phyloP scores from a whole-genome alignment of 2,888 invertebrate species.

The Microctonus aethiopoides region DNA sequence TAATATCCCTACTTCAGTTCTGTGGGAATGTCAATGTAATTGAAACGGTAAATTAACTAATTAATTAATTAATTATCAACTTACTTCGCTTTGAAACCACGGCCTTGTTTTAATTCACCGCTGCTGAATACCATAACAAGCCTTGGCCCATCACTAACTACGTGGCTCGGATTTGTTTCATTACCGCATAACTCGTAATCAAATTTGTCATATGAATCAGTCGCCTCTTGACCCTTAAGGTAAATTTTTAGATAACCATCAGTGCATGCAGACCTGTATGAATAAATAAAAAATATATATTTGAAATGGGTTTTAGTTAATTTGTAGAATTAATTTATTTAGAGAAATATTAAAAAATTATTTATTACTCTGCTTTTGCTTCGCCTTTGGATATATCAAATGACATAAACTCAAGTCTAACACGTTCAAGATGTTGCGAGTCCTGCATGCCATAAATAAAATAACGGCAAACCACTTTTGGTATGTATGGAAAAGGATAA shows the following conservation, averaged over 20 bases:
- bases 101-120: conserved; percentile 84
- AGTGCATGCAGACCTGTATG: conserved; percentile 76
- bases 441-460: conserved; percentile 99
- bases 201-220: conserved; percentile 92
- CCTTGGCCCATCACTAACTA: conserved; percentile 91
- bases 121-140: conserved; percentile 96
- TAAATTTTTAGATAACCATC: conserved; percentile 93
- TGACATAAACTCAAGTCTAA: conserved; percentile 86
- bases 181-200: conserved; percentile 93
- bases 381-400: conserved; percentile 91
- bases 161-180: conserved; percentile 78
- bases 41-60: conserved; percentile 1
- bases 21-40: background rate
- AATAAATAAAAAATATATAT: too few species aligned
- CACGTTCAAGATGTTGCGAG: conserved; percentile 94
- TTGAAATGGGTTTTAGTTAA: too few species aligned
- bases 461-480: conserved; percentile 96
- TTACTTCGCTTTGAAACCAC: conserved; percentile 89
- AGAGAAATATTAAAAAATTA: background rate
- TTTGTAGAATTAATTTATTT: too few species aligned
- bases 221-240: conserved; percentile 91
- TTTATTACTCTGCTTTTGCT: conserved; percentile 82
- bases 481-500: conserved; percentile 95
- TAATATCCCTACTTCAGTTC: background rate
- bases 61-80: conserved; percentile 18